Evolutionary conservation across 2,113 vertebrate species (phyloP).

Genomic region (Osmerus mordax): DNA sequence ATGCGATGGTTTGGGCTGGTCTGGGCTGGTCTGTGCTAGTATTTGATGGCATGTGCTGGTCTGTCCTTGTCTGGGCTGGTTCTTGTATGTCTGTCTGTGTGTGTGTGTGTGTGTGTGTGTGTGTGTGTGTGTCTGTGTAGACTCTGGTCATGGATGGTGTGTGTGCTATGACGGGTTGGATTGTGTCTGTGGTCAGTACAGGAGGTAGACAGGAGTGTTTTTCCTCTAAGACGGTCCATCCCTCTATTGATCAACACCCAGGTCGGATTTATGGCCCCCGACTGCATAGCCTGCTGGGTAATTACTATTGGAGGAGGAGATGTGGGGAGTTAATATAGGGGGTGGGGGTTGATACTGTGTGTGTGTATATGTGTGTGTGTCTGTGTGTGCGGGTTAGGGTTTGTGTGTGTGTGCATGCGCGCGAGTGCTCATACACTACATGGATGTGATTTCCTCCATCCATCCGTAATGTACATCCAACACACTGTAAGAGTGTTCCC

Average conservation of each 20-base stretch:
- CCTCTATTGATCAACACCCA: slow-evolving; percentile 69
- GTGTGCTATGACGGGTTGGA: not conserved
- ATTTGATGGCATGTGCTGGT: not conserved
- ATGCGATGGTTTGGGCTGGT: not conserved
- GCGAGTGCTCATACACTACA: not conserved
- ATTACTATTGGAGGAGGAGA: slow-evolving; percentile 63
- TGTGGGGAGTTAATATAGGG: slow-evolving; percentile 53
- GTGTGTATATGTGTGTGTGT: slow-evolving; percentile 11
- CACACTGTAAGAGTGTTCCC: slow-evolving; percentile 41
- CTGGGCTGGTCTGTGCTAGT: not conserved
- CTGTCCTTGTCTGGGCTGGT: not conserved
- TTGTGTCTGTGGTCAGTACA: slow-evolving; percentile 40
- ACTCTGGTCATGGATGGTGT: not conserved
- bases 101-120: slow-evolving; percentile 20
- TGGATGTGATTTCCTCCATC: not conserved
- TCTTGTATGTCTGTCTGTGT: not conserved
- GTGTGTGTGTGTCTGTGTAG: slow-evolving; percentile 13
- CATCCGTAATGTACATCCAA: not conserved
- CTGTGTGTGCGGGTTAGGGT: not conserved
- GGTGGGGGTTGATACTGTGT: slow-evolving; percentile 32
- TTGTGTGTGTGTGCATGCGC: not conserved
- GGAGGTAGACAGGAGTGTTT: slow-evolving; percentile 27
- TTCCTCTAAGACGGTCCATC: slow-evolving; percentile 49
- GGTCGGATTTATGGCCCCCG: slow-evolving; percentile 64
- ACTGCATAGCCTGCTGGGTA: slow-evolving; percentile 71